Conservation (phyloP, 2,888 invertebrate genomes). For the Drosophila multiciliata region DNA sequence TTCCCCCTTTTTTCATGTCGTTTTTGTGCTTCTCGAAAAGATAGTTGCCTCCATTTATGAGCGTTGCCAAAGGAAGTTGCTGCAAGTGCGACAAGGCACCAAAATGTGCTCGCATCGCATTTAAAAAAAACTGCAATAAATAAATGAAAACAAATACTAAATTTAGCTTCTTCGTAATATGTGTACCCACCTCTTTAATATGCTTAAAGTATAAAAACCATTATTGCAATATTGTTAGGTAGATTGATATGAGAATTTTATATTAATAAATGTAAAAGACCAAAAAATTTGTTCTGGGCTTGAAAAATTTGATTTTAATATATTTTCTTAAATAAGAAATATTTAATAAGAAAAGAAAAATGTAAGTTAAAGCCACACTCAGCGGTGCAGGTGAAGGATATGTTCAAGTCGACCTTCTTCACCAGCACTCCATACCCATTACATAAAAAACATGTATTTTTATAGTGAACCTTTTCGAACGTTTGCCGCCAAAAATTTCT, state of each 20-base stretch:
- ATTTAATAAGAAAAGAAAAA: not conserved
- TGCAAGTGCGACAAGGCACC: conserved; percentile 37
- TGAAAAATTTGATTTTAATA: not conserved
- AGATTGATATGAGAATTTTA: not conserved
- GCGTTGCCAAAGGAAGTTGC: conserved; percentile 34
- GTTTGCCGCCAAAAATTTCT: conserved; percentile 45
- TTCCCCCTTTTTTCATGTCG: not conserved
- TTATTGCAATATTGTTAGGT: not conserved
- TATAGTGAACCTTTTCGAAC: conserved; percentile 22
- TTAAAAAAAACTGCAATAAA: conserved; percentile 21
- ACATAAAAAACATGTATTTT: not conserved
- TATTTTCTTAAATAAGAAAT: not conserved
- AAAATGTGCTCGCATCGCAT: conserved; percentile 29
- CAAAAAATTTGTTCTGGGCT: not conserved
- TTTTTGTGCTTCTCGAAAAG: not conserved
- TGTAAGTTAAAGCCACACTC: not conserved
- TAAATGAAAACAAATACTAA: not conserved
- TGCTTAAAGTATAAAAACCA: not conserved
- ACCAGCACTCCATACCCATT: not conserved
- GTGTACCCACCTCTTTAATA: not conserved
- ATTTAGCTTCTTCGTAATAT: not conserved
- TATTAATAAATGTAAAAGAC: not conserved
- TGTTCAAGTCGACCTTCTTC: not conserved
- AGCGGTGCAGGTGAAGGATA: not conserved
- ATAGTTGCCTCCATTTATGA: conserved; percentile 27